Evolutionary conservation across 2,888 invertebrate genomes (phyloP).

Genomic region (Meteorus cinctellus): DNA sequence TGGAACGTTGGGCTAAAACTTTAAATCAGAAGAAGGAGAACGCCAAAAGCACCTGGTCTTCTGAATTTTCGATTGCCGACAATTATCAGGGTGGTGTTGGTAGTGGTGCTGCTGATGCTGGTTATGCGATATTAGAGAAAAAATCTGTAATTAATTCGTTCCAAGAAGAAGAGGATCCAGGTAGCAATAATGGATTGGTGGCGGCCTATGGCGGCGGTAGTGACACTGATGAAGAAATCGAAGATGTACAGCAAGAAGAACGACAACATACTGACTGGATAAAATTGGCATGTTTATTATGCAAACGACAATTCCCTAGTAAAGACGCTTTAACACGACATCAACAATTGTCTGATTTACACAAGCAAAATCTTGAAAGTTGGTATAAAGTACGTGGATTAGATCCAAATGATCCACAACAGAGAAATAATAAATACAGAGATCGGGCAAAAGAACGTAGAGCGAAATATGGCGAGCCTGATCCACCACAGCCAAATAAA

Average conservation of each 20-base stretch:
- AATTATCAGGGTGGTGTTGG: conserved; percentile 72
- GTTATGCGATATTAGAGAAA: conserved; percentile 92
- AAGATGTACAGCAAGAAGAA: conserved; percentile 77
- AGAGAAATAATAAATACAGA: conserved; percentile 80
- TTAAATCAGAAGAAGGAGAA: conserved; percentile 95
- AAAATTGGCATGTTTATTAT: conserved; percentile 93
- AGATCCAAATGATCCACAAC: conserved; percentile 73
- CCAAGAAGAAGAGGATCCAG: conserved; percentile 69
- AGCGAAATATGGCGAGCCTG: conserved; percentile 93
- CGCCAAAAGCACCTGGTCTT: conserved; percentile 71
- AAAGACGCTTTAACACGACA: conserved; percentile 92
- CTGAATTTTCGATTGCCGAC: conserved; percentile 63
- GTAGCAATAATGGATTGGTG: conserved; percentile 77
- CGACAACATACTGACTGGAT: conserved; percentile 83
- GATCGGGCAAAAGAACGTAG: conserved; percentile 97
- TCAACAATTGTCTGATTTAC: conserved; percentile 93
- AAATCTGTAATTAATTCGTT: conserved; percentile 73
- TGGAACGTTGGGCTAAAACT: conserved; percentile 97
- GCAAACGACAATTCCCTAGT: conserved; percentile 95
- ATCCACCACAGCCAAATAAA: conserved; percentile 83
- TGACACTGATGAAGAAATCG: conserved; percentile 81
- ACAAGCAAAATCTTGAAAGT: conserved; percentile 88
- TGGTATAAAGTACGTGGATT: conserved; percentile 74
- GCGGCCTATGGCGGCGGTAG: conserved; percentile 88
- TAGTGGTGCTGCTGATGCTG: conserved; percentile 92